These are phyloP conservation scores for Tylochromis polylepis DNA, from an alignment of 2,113 vertebrate species.

Conservation along the genomic window DNA sequence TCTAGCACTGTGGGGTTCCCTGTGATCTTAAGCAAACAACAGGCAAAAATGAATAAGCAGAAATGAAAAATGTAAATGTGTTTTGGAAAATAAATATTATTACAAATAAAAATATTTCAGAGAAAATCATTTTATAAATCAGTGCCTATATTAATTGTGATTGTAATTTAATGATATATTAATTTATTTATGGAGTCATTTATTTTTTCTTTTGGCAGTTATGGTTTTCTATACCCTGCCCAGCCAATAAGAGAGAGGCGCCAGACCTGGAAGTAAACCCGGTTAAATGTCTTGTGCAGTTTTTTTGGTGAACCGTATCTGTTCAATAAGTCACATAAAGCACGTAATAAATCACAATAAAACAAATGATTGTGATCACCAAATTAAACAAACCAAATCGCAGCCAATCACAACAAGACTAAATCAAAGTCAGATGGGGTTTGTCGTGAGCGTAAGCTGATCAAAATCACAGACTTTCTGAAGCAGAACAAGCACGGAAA, in stretches of 20 bases:
- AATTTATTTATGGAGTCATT: background rate
- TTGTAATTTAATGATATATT: background rate
- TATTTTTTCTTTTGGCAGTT: background rate
- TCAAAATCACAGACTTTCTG: background rate
- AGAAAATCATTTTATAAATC: background rate
- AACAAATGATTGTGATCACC: background rate
- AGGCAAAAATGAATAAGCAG: background rate
- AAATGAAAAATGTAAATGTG: background rate
- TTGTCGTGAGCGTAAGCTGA: background rate
- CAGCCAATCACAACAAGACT: background rate
- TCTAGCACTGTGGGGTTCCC: background rate
- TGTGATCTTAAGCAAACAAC: background rate
- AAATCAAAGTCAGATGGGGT: background rate
- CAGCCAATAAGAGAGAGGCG: background rate
- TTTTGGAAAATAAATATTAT: background rate
- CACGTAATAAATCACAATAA: background rate
- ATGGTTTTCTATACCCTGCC: fast-evolving
- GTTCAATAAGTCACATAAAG: background rate
- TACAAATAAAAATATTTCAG: background rate
- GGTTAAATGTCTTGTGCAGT: background rate
- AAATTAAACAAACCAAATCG: background rate
- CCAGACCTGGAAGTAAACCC: background rate
- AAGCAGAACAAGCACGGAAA: background rate
- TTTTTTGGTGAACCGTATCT: background rate
- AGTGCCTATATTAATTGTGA: background rate